These are phyloP conservation scores for Carollia perspicillata DNA, from an alignment of 2,113 vertebrate species.

Conservation along the genomic window DNA sequence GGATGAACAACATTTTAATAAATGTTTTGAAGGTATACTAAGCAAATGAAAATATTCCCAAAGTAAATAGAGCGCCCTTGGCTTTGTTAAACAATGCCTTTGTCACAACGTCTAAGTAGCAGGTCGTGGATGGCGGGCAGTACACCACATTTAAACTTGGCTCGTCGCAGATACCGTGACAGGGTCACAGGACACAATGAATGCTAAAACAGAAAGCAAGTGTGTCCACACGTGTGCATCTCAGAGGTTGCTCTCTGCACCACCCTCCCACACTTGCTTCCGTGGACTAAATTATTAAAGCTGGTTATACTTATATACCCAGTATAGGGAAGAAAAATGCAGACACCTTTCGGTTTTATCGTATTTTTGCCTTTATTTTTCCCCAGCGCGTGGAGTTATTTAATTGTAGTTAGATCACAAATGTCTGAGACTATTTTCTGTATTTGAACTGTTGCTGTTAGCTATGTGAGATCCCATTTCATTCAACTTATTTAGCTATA, in stretches of 20 bases:
- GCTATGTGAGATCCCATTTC: background rate
- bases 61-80: background rate
- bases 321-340: background rate
- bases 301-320: background rate
- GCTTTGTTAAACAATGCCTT: background rate
- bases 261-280: background rate
- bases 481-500: background rate
- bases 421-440: background rate
- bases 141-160: background rate
- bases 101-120: background rate
- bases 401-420: background rate
- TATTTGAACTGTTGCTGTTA: background rate
- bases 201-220: background rate
- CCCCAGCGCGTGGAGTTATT: background rate
- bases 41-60: background rate
- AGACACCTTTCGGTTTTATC: background rate
- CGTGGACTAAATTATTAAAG: background rate
- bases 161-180: background rate
- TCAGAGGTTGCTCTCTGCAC: background rate
- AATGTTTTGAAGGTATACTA: background rate
- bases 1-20: background rate
- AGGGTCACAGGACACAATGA: background rate
- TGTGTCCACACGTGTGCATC: background rate
- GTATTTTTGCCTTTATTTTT: background rate
- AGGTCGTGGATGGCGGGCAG: background rate